phyloP scores from a whole-genome alignment of 2,888 invertebrate genomes.

The Empis stercorea region DNA sequence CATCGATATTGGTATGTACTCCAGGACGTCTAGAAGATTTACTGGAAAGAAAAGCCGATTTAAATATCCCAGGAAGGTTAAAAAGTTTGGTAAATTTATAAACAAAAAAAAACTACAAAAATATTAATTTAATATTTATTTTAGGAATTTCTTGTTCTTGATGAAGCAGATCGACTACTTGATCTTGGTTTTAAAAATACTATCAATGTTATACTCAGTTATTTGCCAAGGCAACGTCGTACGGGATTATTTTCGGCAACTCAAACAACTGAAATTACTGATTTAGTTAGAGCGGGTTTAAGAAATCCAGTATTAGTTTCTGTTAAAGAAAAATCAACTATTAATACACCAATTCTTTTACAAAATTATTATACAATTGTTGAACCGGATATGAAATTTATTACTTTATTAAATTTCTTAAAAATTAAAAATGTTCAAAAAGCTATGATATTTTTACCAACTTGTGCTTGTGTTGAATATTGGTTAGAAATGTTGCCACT shows the following conservation, averaged over 20 bases:
- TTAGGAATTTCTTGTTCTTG: conserved; percentile 81
- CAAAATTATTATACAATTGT: conserved; percentile 71
- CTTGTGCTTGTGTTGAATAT: conserved; percentile 94
- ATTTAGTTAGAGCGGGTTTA: conserved; percentile 83
- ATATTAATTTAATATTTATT: conserved; percentile 15
- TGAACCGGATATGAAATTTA: conserved; percentile 67
- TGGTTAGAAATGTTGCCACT: conserved; percentile 57
- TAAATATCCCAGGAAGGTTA: conserved; percentile 56
- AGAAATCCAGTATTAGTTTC: conserved; percentile 84
- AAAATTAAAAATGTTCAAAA: conserved; percentile 40
- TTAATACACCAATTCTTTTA: conserved; percentile 57
- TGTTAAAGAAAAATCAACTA: conserved; percentile 73
- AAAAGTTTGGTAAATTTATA: conserved; percentile 56
- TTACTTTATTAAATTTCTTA: conserved; percentile 67
- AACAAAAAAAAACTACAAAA: not conserved
- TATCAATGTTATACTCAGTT: conserved; percentile 76
- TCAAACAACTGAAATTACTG: conserved; percentile 86
- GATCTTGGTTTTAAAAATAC: conserved; percentile 83
- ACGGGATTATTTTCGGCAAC: conserved; percentile 99
- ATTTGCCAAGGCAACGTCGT: conserved; percentile 81
- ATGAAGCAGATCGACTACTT: conserved; percentile 91
- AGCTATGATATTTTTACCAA: conserved; percentile 80
- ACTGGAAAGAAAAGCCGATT: conserved; percentile 52
- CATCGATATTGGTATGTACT: conserved; percentile 83
- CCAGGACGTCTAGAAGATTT: conserved; percentile 89